Base-by-base conservation (phyloP, 2,797 vertebrate species). In the Xenopus petersii region DNA sequence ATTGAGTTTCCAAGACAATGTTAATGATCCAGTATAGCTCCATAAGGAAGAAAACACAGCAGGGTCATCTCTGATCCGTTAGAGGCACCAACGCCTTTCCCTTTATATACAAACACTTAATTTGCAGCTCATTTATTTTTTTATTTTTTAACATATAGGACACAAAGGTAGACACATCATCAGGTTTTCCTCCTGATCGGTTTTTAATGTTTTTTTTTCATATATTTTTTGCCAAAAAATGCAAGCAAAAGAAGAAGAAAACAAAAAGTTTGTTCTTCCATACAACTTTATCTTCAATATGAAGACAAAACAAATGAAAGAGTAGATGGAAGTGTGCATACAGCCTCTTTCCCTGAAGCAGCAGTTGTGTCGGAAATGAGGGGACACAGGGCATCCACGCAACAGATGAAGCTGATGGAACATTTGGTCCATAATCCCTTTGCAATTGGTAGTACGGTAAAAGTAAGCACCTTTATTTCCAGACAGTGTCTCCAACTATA, bases 231-330 rank as follows among this genome's bases (percentile, higher is more conserved):
- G 85, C 84, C 87, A 89, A 91, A 88, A 93, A 92, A 91, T 84
- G 88, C 89, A 91, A 91, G 89, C 88, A 86, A 88, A 91, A 91
- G 85, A 75, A 81, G 86, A 91, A 84, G 88, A 89, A 83, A 89
- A 88, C 82, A 83, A 84, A 88, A 83, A 83, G 90, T 91, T 91
- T 90, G 88, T 90, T 89, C 87, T 89, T 91, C 91, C 91, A 89
- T 96, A 95, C 91, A 94, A 74, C 90, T 92, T 94, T 94, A 97
- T 96, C 98, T 99, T 99, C 98, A 99, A 99, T 99, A 99, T 99
- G 98, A 99, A 99, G 98, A 95, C 91, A 68, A 65, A 74, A 74
- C 49, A 70, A 70, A 64, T 68, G 70, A 71, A 59, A 74, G 46
- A 79, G 71, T 91, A 93, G 91, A 85, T 91, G 90, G 89, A 89